phyloP scores from a whole-genome alignment of 2,888 invertebrate species.

The Orthosia gothica region DNA sequence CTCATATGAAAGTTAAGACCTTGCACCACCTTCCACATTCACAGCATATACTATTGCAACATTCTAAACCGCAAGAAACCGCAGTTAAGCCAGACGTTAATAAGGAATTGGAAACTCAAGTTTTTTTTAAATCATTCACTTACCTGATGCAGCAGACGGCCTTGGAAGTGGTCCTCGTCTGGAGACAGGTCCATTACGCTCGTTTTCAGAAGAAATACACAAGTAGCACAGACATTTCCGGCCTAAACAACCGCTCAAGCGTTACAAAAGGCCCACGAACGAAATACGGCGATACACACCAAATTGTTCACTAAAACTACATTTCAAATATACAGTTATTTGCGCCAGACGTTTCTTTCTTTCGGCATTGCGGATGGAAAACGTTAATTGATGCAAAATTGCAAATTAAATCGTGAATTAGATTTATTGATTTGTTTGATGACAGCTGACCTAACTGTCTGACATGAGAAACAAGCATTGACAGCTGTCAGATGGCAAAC shows the following conservation, averaged over 20 bases:
- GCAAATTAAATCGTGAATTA: constrained; percentile 33
- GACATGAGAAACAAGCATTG: constrained; percentile 33
- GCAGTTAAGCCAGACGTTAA: background rate
- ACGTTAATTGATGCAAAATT: constrained; percentile 53
- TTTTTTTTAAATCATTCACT: constrained; percentile 35
- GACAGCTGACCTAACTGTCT: constrained; percentile 54
- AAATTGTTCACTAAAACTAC: constrained; percentile 47
- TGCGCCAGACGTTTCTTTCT: constrained; percentile 30
- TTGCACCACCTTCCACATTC: constrained; percentile 61
- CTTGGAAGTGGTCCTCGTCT: constrained; percentile 96
- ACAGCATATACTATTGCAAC: constrained; percentile 44
- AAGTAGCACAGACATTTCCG: constrained; percentile 80
- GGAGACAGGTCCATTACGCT: constrained; percentile 93
- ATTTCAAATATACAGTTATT: constrained; percentile 40
- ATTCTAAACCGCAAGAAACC: constrained; percentile 27
- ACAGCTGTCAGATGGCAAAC: constrained; percentile 44
- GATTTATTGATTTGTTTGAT: constrained; percentile 65
- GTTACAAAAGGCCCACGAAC: constrained; percentile 73
- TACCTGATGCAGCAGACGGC: constrained; percentile 95
- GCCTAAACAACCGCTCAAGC: constrained; percentile 80
- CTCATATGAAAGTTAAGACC: constrained; percentile 29
- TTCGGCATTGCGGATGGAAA: constrained; percentile 43
- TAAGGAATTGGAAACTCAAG: background rate
- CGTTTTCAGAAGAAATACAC: constrained; percentile 69
- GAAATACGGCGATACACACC: constrained; percentile 41